Percentiles rank a stretch among this genome's conserved stretches.
Evolutionary conservation across 1,140 invertebrate genomes (phyloP).

Genomic region (Dufourea novaeangliae): DNA sequence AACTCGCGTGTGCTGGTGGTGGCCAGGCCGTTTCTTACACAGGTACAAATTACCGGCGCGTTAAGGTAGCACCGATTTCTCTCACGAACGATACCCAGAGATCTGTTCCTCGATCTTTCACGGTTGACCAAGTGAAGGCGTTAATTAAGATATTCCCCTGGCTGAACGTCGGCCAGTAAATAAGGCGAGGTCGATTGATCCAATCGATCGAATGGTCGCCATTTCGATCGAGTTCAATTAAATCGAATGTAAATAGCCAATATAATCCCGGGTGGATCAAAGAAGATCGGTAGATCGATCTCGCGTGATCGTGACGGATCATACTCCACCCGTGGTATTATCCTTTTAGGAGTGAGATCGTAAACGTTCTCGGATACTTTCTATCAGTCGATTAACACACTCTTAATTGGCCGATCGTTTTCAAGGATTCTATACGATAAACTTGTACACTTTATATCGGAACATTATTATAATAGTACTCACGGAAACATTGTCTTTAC

Average conservation of each 20-base stretch:
- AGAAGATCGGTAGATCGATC: not conserved
- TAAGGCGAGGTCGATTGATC: constrained; percentile 39
- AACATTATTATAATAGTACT: no score
- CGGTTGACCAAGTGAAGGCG: constrained; percentile 51
- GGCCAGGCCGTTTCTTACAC: constrained; percentile 39
- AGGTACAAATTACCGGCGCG: constrained; percentile 47
- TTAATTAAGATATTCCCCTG: constrained; percentile 46
- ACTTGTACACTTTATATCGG: no score
- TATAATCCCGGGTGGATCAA: constrained; percentile 11
- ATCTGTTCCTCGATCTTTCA: constrained; percentile 49
- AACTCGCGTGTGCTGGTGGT: constrained; percentile 23
- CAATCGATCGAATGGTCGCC: constrained; percentile 20
- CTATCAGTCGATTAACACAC: no score
- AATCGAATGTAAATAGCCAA: constrained; percentile 32
- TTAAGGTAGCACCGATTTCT: constrained; percentile 54
- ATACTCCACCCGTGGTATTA: not conserved
- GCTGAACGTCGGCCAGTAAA: constrained; percentile 27
- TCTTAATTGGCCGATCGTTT: no score
- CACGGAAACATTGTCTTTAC: no score
- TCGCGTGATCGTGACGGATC: constrained; percentile 17
- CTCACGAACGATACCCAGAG: constrained; percentile 49
- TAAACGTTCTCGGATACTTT: not conserved
- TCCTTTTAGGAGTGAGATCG: not conserved
- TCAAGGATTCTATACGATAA: no score
- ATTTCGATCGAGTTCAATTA: constrained; percentile 33